Conservation (phyloP, 2,797 vertebrate species). For the Poeciliopsis turneri region DNA sequence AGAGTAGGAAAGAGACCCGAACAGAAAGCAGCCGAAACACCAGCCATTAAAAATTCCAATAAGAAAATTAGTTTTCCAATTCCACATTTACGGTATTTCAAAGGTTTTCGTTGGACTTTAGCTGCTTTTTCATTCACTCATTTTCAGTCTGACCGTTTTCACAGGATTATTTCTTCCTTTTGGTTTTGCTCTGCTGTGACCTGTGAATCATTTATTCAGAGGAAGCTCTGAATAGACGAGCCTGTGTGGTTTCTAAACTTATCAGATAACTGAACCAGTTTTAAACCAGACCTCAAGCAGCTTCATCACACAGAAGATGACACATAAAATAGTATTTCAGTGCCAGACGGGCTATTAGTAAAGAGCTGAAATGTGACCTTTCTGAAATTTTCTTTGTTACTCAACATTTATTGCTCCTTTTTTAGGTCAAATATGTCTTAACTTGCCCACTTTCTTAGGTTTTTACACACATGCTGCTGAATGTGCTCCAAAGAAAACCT, state of each 20-base stretch:
- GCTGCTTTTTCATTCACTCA: neutral
- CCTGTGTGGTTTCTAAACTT: neutral
- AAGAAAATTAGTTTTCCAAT: neutral
- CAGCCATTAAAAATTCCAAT: neutral
- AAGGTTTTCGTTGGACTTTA: neutral
- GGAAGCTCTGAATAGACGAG: neutral
- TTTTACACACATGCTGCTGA: neutral
- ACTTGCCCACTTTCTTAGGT: neutral
- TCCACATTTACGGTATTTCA: neutral
- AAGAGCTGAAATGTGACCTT: neutral
- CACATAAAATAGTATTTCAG: neutral
- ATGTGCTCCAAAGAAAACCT: neutral
- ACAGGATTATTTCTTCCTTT: neutral
- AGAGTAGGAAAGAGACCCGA: neutral
- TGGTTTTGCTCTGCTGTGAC: neutral
- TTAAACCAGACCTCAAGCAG: neutral
- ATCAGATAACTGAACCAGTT: conserved; percentile 1
- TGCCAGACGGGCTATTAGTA: neutral
- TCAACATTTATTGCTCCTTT: neutral
- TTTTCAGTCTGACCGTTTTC: neutral
- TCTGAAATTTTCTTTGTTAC: neutral
- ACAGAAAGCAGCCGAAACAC: neutral
- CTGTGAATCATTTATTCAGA: neutral
- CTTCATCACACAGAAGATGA: neutral
- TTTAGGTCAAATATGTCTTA: neutral